Evolutionary conservation across 2,797 vertebrate genomes (phyloP), one percentile per base, ranked within the genome.

Genomic region (Gymnothorax reevesii): DNA sequence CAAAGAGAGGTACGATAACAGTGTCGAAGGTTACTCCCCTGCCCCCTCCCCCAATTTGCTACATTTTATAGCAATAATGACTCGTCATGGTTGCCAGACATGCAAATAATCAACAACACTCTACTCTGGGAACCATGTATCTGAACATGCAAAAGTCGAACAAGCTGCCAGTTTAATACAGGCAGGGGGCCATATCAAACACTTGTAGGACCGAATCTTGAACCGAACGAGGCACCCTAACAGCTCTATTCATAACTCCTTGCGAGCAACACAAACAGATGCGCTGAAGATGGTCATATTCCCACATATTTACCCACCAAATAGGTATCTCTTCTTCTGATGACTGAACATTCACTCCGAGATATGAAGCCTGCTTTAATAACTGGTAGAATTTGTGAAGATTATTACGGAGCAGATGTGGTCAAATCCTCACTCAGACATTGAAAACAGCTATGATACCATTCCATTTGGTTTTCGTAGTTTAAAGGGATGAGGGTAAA

Each of bases 131-230:
- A 90, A 91, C 92, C 73, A 87, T 92, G 91, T 91, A 89, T 87
- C 89, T 91, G n/a, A 88, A 94, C 95, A 95, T 95, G 95, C 95
- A 91, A 90, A 91, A 90, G 91, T 91, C 92, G 93, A 69, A 92
- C 91, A 90, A 89, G 92, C 89, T 60, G 88, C 93, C 93, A 94
- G 93, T 90, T 89, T 54, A 91, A 94, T 87, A 89, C 86, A 89
- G 88, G 84, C 86, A 89, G 88, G 84, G 89, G 89, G 89, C 71
- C 71, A 89, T 86, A 89, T 85, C 86, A 88, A 79, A 87, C 64
- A 89, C 87, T 86, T 82, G 83, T 85, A 42, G 33, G 33, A 42
- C 33, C 33, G 33, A 87, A 86, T n/a, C 82, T 1, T 80, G 80
- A 57, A 89, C 86, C 89, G 87, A 90, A 57, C 86, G 85, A 88